A percentile compares a stretch with the other conserved stretches of the same genome.
These are phyloP conservation scores for Campoletis sonorensis DNA, from an alignment of 1,140 invertebrate genomes.

Conservation along the genomic window DNA sequence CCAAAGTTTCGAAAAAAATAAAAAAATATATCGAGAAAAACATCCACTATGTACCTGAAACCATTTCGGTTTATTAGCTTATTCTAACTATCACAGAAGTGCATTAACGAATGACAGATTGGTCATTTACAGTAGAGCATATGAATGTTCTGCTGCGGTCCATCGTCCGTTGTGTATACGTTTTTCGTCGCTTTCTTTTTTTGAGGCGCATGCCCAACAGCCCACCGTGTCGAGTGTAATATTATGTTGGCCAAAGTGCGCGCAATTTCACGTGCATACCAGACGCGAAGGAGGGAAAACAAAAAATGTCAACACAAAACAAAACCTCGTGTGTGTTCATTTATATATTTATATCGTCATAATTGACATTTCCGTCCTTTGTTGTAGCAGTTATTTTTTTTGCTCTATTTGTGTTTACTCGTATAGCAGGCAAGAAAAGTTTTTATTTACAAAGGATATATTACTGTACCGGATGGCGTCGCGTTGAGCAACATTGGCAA, in stretches of 20 bases:
- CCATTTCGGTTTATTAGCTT: background rate
- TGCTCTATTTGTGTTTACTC: too few relatives aligned
- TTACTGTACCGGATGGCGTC: too few relatives aligned
- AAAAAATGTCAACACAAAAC: background rate
- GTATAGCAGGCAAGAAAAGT: too few relatives aligned
- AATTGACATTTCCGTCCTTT: too few relatives aligned
- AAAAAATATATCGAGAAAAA: constrained; percentile 16
- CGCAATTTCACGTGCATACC: background rate
- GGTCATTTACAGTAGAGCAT: background rate
- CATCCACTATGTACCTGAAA: background rate
- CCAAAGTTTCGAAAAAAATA: background rate
- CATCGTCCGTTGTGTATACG: too few relatives aligned
- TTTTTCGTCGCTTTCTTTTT: background rate
- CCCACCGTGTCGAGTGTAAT: background rate
- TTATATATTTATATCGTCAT: too few relatives aligned
- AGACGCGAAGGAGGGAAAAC: background rate
- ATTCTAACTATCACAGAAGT: constrained; percentile 1
- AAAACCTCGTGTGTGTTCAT: background rate
- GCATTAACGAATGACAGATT: background rate
- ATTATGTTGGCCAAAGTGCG: background rate
- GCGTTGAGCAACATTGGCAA: too few relatives aligned
- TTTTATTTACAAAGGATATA: too few relatives aligned
- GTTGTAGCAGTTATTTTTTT: too few relatives aligned
- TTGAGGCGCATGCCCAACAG: background rate
- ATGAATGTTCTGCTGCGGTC: background rate